Evolutionary conservation across 2,797 vertebrate genomes (phyloP).

Genomic region (Myotis planiceps): DNA sequence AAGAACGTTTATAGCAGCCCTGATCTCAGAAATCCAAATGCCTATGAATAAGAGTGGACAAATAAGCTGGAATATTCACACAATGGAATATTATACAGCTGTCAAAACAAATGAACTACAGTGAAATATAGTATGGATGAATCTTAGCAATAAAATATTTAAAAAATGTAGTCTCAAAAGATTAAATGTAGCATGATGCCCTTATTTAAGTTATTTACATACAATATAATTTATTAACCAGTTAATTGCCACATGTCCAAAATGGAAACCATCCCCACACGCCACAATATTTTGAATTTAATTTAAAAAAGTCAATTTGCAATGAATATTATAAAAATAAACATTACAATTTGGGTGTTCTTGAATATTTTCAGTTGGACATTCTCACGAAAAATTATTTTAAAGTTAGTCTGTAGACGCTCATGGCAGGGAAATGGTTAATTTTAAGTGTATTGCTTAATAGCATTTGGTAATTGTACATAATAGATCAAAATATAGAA

Average conservation of each 20-base stretch:
- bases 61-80: constrained; percentile 27
- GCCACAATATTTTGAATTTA: too few relatives aligned
- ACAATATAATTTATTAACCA: background rate
- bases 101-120: constrained; percentile 9
- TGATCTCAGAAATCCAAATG: constrained; percentile 19
- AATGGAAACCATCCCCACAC: too few relatives aligned
- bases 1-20: constrained; percentile 1
- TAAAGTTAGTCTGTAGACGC: too few relatives aligned
- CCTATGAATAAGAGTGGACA: background rate
- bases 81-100: background rate
- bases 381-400: too few relatives aligned
- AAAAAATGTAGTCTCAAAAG: background rate
- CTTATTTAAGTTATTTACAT: constrained; percentile 10
- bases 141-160: constrained; percentile 19
- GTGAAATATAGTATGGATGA: background rate
- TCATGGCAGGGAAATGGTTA: too few relatives aligned
- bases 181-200: background rate
- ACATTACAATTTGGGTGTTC: too few relatives aligned
- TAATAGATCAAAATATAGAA: constrained; percentile 38
- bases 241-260: too few relatives aligned
- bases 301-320: too few relatives aligned
- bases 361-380: too few relatives aligned
- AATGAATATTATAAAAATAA: too few relatives aligned
- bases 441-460: constrained; percentile 16
- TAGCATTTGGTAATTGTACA: constrained; percentile 27